Evolutionary conservation across 2,797 vertebrate genomes (phyloP).

Genomic region (Phoxinus dragarum): DNA sequence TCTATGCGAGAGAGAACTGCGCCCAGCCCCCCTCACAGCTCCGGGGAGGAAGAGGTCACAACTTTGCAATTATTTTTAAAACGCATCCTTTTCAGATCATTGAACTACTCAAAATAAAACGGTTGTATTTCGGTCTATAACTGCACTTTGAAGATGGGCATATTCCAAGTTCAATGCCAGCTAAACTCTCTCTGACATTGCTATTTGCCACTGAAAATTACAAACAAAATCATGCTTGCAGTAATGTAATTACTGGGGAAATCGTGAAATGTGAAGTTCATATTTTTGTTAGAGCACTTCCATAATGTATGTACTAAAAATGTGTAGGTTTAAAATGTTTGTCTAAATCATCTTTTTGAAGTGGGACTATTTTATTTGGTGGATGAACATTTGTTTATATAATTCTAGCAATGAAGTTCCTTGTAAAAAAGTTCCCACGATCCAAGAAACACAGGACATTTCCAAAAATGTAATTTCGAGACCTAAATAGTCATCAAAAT

Average conservation of each 20-base stretch:
- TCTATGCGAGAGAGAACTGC: conserved; percentile 70
- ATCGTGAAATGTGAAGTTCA: neutral
- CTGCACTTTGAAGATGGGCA: neutral
- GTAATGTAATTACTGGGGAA: neutral
- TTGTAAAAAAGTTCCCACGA: neutral
- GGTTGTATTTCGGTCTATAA: neutral
- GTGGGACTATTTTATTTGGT: neutral
- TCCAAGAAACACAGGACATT: neutral
- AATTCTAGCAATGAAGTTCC: neutral
- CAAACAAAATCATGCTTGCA: neutral
- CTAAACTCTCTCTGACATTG: neutral
- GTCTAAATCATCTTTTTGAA: neutral
- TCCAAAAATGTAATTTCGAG: neutral
- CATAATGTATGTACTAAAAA: neutral
- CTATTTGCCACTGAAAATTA: neutral
- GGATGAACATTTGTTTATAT: neutral
- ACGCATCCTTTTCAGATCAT: neutral
- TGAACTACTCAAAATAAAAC: neutral
- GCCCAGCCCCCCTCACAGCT: conserved; percentile 76
- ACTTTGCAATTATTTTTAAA: neutral
- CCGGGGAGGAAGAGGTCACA: conserved; percentile 84
- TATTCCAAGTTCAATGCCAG: neutral
- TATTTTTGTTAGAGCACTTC: neutral
- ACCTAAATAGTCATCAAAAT: neutral
- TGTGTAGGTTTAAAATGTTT: neutral